A percentile compares a stretch with the other conserved stretches of the same genome.
phyloP scores from a whole-genome alignment of 1,140 invertebrate genomes.

The Pantala flavescens region DNA sequence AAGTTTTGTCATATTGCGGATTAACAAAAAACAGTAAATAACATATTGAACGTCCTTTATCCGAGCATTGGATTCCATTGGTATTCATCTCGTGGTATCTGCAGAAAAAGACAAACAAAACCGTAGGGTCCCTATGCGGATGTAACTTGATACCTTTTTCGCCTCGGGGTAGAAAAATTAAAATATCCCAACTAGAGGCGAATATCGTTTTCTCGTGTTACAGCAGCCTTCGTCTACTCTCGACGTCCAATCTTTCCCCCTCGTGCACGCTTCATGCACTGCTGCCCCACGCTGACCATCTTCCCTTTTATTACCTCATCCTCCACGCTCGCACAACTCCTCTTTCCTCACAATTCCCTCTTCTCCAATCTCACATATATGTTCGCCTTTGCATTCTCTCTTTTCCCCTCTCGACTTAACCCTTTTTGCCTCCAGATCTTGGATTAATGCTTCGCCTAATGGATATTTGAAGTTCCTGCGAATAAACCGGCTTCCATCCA shows the following conservation, averaged over 20 bases:
- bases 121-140: neutral
- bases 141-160: neutral
- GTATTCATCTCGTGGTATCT: too few relatives aligned
- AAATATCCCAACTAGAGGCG: neutral
- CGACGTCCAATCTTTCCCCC: neutral
- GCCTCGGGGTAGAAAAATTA: neutral
- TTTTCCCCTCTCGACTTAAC: neutral
- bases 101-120: too few relatives aligned
- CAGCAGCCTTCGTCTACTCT: neutral
- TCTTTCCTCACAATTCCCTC: neutral
- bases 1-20: too few relatives aligned
- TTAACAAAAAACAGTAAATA: too few relatives aligned
- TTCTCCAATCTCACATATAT: neutral
- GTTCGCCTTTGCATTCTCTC: neutral
- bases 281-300: neutral
- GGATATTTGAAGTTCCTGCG: constrained; percentile 1
- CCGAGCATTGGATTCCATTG: too few relatives aligned
- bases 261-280: neutral
- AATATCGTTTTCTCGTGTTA: neutral
- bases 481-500: neutral
- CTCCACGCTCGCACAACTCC: neutral
- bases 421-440: neutral
- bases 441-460: neutral
- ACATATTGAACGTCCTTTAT: too few relatives aligned
- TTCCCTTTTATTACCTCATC: neutral